Conservation (phyloP, 2,888 invertebrate genomes). For the Parnassius glacialis region DNA sequence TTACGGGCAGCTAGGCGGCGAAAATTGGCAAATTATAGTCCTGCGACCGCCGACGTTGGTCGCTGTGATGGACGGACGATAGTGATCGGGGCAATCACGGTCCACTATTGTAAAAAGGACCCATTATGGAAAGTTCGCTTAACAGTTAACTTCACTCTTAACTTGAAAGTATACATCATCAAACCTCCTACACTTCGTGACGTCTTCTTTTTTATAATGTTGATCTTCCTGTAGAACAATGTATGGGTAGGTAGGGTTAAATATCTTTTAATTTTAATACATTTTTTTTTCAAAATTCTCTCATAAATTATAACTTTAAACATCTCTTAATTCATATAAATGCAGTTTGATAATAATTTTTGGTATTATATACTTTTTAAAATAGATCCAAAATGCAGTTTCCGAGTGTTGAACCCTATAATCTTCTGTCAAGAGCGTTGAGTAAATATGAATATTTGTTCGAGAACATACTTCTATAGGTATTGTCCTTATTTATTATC, state of each 20-base stretch:
- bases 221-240: background rate
- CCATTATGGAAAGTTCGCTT: constrained; percentile 52
- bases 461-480: constrained; percentile 38
- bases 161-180: constrained; percentile 13
- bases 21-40: constrained; percentile 76
- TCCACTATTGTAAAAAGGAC: constrained; percentile 54
- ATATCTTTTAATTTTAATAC: no score
- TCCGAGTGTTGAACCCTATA: constrained; percentile 38
- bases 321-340: no score
- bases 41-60: constrained; percentile 55
- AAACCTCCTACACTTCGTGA: constrained; percentile 21
- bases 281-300: no score
- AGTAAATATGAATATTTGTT: constrained; percentile 35
- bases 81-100: constrained; percentile 57
- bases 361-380: background rate
- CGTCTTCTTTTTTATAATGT: constrained; percentile 8
- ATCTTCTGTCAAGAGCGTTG: constrained; percentile 33
- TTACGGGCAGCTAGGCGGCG: constrained; percentile 72
- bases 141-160: constrained; percentile 33
- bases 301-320: no score
- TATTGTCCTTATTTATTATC: constrained; percentile 9
- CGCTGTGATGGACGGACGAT: constrained; percentile 54
- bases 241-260: constrained; percentile 1
- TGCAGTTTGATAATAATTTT: no score
- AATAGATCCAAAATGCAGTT: constrained; percentile 32